These are phyloP conservation scores for Macrobrachium rosenbergii DNA, from an alignment of 1,140 invertebrate species.

Conservation along the genomic window DNA sequence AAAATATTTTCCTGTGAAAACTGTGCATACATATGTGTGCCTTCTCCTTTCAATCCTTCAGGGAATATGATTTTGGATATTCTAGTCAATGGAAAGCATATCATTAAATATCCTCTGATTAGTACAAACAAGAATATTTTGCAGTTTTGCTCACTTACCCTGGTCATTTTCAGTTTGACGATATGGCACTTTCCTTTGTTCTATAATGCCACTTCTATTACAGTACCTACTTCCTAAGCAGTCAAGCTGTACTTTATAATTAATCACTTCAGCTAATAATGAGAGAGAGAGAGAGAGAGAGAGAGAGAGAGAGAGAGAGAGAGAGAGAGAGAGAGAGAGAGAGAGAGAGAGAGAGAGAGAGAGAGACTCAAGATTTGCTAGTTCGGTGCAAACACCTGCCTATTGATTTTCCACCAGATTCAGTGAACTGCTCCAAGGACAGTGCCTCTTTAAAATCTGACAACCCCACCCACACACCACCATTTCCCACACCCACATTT, in stretches of 20 bases:
- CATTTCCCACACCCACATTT: not conserved
- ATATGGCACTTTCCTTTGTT: too few species aligned
- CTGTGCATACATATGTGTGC: too few species aligned
- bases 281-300: not conserved
- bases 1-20: too few species aligned
- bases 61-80: too few species aligned
- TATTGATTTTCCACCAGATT: constrained; percentile 24
- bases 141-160: too few species aligned
- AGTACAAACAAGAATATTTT: too few species aligned
- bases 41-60: too few species aligned
- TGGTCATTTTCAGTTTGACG: too few species aligned
- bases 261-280: constrained; percentile 6
- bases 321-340: constrained; percentile 27
- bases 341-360: constrained; percentile 22
- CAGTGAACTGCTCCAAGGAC: not conserved
- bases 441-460: constrained; percentile 20
- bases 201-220: too few species aligned
- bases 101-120: too few species aligned
- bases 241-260: not conserved
- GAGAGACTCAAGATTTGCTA: not conserved
- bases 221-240: too few species aligned
- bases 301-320: constrained; percentile 13
- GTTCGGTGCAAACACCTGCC: constrained; percentile 1
- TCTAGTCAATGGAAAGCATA: too few species aligned
- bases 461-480: not conserved